Base-by-base conservation (phyloP, 2,888 invertebrate genomes). In the Tridacna gigas region DNA sequence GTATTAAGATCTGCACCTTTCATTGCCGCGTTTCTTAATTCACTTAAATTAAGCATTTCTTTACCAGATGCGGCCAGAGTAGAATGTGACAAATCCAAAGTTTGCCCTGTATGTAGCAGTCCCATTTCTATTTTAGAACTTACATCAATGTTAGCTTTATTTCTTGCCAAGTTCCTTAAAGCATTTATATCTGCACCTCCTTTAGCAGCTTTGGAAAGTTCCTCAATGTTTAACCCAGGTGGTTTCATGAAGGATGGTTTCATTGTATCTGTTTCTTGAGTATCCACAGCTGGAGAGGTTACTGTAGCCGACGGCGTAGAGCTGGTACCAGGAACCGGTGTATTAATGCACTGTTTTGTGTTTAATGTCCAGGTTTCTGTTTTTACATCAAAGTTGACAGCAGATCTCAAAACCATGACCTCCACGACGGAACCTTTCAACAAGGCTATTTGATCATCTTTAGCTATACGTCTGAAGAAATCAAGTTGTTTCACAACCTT, bases 401-500 rank as follows among this genome's bases (percentile, higher is more conserved):
- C 91, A 25, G 94, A 94, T 45, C 94, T 86, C 71, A 94, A 84
- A 88, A 94, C 92, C 90, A 94, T 91, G 65, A 94, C 92, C 82
- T 94, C 94, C 12, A 93, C 92, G 20, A 94, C 93, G 15, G 93
- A 91, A 12, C 93, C 92, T 84, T 92, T 91, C 77, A 92, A 95
- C 26, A 98, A 95, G 13, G 97, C 96, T 78, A 98, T 96, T 95
- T 99, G 98, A 95, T 99, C 99, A 91, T 98, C 98, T 92, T 98
- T 98, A 93, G 98, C 97, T 96, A 99, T 97, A 93, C 97, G 97
- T 94, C 97, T 97, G 95, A 99, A 99, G 0, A 97, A 97, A 92
- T 92, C 95, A 73, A 97, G 95, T 90, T 96, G 96, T 92, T 97
- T 97, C 11, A 97, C 97, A 84, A 97, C 97, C 93, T 97, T 97